Evolutionary conservation across 2,888 invertebrate species (phyloP).

Genomic region (Ceratothoa steindachneri): DNA sequence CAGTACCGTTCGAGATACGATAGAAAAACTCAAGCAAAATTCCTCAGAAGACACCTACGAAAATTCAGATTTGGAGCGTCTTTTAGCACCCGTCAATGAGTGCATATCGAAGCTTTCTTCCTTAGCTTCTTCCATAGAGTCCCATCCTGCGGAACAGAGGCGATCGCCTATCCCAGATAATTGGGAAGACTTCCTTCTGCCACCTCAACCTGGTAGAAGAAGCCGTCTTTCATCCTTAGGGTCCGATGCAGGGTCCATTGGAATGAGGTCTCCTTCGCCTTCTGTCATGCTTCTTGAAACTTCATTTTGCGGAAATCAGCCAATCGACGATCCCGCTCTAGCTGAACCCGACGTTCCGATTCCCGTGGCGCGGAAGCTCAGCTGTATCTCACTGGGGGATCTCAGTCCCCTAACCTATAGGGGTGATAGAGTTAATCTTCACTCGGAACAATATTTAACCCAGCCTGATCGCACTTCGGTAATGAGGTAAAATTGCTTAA

Average conservation of each 20-base stretch:
- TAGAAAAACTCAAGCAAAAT: constrained; percentile 40
- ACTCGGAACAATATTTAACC: constrained; percentile 28
- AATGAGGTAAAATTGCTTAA: constrained; percentile 23
- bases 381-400: constrained; percentile 44
- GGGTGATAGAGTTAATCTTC: constrained; percentile 1
- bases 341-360: constrained; percentile 45
- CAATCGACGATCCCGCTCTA: constrained; percentile 54
- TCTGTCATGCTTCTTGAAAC: constrained; percentile 66
- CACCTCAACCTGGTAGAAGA: constrained; percentile 40
- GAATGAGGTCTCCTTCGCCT: constrained; percentile 47
- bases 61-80: constrained; percentile 39
- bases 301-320: constrained; percentile 82
- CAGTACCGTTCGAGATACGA: constrained; percentile 37
- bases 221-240: constrained; percentile 44
- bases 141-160: constrained; percentile 21
- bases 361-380: constrained; percentile 43
- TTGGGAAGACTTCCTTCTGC: constrained; percentile 45
- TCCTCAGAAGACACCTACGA: constrained; percentile 29
- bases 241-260: constrained; percentile 43
- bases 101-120: constrained; percentile 41
- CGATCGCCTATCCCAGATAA: constrained; percentile 46
- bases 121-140: constrained; percentile 17
- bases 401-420: constrained; percentile 29
- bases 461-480: constrained; percentile 38
- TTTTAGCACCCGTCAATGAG: constrained; percentile 44